Evolutionary conservation across 35 echinoderm and acorn worm genomes (phyloP).

Genomic region (Ptychodera flava): DNA sequence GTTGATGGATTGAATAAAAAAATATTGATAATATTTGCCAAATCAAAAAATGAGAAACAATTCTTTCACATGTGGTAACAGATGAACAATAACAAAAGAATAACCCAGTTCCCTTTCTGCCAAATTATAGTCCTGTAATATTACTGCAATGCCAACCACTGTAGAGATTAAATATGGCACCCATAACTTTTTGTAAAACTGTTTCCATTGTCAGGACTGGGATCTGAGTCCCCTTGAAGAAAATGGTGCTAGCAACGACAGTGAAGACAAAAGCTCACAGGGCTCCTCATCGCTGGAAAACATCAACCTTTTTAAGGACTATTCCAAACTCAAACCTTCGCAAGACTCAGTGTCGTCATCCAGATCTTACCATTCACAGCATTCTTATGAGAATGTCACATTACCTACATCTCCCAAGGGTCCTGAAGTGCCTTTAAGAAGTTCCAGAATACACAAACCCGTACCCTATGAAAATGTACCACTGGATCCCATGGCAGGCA

Average conservation of each 20-base stretch:
- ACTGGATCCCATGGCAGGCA: neutral
- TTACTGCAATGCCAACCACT: too few relatives aligned
- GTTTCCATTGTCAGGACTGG: neutral
- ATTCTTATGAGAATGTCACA: neutral
- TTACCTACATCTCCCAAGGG: neutral
- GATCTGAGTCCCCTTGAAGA: neutral
- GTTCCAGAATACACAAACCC: neutral
- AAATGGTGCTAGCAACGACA: neutral
- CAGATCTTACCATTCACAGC: too few relatives aligned
- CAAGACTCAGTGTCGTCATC: neutral
- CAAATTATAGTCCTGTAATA: too few relatives aligned
- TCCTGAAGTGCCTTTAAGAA: neutral
- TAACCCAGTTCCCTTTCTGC: too few relatives aligned
- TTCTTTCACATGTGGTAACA: too few relatives aligned
- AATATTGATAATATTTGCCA: too few relatives aligned
- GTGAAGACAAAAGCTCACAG: neutral
- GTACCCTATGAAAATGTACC: neutral
- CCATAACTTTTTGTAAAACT: too few relatives aligned
- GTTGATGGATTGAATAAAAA: too few relatives aligned
- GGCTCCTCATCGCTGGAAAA: constrained; percentile 42
- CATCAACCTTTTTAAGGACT: constrained; percentile 89
- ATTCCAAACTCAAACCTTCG: constrained; percentile 57
- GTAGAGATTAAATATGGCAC: too few relatives aligned
- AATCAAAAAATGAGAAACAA: too few relatives aligned
- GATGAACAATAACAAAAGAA: too few relatives aligned